These are phyloP conservation scores for Melieria picta DNA, from an alignment of 2,888 invertebrate genomes.

Conservation along the genomic window DNA sequence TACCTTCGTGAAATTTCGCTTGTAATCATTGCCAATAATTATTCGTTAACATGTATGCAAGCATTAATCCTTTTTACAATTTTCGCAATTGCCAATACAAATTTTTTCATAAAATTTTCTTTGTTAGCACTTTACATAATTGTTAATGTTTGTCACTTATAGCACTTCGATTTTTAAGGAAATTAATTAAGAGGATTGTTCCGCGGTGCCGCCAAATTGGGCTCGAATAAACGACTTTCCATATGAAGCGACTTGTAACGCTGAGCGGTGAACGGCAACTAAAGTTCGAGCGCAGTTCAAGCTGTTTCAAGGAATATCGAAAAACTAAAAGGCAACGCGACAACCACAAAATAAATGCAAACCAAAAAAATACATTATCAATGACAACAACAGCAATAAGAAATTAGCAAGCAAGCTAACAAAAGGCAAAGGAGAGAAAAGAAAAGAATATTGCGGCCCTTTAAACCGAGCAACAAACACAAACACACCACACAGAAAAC, in stretches of 20 bases:
- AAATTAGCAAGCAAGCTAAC: conserved; percentile 27
- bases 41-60: conserved; percentile 19
- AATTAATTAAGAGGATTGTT: conserved; percentile 40
- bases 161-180: background rate
- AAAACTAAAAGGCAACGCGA: conserved; percentile 51
- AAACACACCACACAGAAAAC: background rate
- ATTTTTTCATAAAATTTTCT: conserved; percentile 16
- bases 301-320: conserved; percentile 46
- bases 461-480: conserved; percentile 36
- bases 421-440: conserved; percentile 31
- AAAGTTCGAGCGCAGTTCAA: conserved; percentile 57
- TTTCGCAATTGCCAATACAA: conserved; percentile 6
- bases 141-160: background rate
- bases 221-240: conserved; percentile 21
- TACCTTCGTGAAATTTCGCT: conserved; percentile 23
- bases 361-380: conserved; percentile 14
- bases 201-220: conserved; percentile 36
- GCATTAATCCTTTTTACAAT: background rate
- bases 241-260: conserved; percentile 58
- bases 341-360: conserved; percentile 50
- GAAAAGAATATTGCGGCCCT: conserved; percentile 50
- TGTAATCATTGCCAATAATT: conserved; percentile 12
- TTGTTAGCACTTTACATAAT: background rate
- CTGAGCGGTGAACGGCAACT: conserved; percentile 64
- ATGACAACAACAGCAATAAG: conserved; percentile 22